Evolutionary conservation across 2,113 vertebrate species (phyloP).

Genomic region (Psophia crepitans): DNA sequence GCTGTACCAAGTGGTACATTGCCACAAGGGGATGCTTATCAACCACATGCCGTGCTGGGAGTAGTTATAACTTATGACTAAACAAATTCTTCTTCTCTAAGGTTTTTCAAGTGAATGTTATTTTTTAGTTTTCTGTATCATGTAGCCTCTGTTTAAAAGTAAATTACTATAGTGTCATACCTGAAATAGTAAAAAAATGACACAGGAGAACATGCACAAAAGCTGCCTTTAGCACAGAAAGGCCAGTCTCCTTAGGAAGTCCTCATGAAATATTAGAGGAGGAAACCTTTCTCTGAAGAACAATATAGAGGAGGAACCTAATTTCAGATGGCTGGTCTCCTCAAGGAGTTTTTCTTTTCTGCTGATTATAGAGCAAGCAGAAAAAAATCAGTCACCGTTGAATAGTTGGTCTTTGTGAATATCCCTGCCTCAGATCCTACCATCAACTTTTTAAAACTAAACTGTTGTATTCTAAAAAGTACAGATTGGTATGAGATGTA

Average conservation of each 20-base stretch:
- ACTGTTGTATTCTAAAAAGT: neutral
- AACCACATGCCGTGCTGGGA: slow-evolving; percentile 20
- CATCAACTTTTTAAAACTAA: neutral
- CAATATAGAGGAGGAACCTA: neutral
- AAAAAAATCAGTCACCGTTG: neutral
- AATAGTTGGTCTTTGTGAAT: neutral
- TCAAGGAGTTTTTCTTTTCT: neutral
- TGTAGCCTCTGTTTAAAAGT: neutral
- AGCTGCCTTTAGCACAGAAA: neutral
- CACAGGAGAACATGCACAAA: neutral
- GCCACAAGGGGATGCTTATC: slow-evolving; percentile 18
- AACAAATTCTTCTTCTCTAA: neutral
- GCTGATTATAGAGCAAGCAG: neutral
- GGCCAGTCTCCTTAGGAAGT: neutral
- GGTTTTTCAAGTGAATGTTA: neutral
- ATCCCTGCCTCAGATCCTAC: neutral
- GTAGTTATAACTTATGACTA: neutral
- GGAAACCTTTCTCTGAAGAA: neutral
- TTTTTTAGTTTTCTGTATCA: neutral
- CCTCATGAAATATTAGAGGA: neutral
- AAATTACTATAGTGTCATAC: neutral
- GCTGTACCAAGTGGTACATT: neutral
- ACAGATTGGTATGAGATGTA: neutral
- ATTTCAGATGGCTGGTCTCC: neutral
- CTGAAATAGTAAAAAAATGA: neutral